Base-by-base conservation (phyloP, 1,140 invertebrate species). In the Drosophila kohkoa region DNA sequence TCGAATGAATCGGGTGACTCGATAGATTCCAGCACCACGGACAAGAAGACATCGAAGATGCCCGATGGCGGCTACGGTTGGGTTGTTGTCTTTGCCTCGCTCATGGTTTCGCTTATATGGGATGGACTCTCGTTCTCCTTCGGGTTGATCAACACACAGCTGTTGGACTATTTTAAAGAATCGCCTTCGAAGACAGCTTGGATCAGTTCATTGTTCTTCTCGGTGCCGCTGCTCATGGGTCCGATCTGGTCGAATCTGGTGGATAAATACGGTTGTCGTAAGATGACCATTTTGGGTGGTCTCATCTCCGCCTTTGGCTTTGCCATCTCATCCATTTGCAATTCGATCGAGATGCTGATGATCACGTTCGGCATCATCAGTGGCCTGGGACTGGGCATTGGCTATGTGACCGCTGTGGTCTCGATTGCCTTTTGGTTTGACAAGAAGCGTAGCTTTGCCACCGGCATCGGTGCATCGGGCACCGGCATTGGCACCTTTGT, bases 391-490 rank as follows among this genome's bases (percentile, higher is more conserved):
- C 93, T 98, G 28, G 96, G 97, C 2, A 93, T 98, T 30, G 96
- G 97, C 35, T 98, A 97, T 90, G 97, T 99, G 1, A 97, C 98
- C 8, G 97, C 97, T 1, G 97, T 98, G 1, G 98, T 99, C 1
- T 96, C 95, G 35, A 98, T 99, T 57, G 98, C 98, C 8, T 98
- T 98, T 90, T 99, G 99, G 95, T 99, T 99, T 92, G 98, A 99
- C 77, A 97, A 97, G 85, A 97, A 96, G 85, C 94, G 98, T 25
- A 98, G 97, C 8, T 94, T 99, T 48, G 98, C 98, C 3, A 98
- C 98, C 10, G 98, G 98, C 0, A 94, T 92, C 10, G 96, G 98
- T 0, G 98, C 98, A 2, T 97, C 97, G 78, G 98, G 98, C 15
- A 97, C 97, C 5, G 96, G 97, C 1, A 95, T 97, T 20, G 96